Evolutionary conservation across 1,140 invertebrate species (phyloP).

Genomic region (Sogatella furcifera): DNA sequence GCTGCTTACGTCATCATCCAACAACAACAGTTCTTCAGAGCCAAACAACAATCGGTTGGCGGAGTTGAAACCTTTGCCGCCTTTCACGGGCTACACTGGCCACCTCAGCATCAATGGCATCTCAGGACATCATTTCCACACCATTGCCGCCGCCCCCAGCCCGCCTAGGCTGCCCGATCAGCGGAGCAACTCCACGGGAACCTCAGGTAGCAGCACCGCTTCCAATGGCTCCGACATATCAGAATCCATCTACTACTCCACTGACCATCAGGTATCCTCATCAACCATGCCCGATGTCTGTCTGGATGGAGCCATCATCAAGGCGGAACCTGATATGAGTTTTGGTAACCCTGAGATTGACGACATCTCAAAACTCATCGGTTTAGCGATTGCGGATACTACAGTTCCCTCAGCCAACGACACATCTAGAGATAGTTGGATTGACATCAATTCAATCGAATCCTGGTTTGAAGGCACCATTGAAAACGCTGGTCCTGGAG

Average conservation of each 20-base stretch:
- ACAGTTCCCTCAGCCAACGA: conserved; percentile 39
- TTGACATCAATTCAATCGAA: conserved; percentile 49
- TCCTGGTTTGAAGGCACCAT: conserved; percentile 65
- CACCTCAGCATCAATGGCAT: conserved; percentile 74
- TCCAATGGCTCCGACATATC: conserved; percentile 34
- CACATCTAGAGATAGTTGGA: conserved; percentile 58
- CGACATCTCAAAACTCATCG: conserved; percentile 78
- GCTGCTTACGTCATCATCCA: conserved; percentile 35
- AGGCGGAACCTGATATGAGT: conserved; percentile 40
- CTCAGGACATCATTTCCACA: conserved; percentile 74
- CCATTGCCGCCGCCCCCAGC: conserved; percentile 47
- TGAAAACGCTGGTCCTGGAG: too few relatives aligned
- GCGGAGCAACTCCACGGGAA: too few relatives aligned
- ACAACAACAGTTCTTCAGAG: conserved; percentile 40
- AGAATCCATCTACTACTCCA: conserved; percentile 22
- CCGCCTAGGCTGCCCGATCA: conserved; percentile 27
- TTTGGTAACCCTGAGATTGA: conserved; percentile 53
- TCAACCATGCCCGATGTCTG: conserved; percentile 30
- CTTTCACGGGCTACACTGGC: conserved; percentile 73
- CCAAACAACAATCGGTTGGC: conserved; percentile 49
- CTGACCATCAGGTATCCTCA: conserved; percentile 27
- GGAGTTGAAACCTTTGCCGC: conserved; percentile 75
- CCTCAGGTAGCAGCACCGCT: conserved; percentile 26
- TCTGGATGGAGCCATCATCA: conserved; percentile 28
- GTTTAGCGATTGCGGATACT: conserved; percentile 77